Conservation (phyloP, 1,140 invertebrate species). For the Gonatopus flavifemur region DNA sequence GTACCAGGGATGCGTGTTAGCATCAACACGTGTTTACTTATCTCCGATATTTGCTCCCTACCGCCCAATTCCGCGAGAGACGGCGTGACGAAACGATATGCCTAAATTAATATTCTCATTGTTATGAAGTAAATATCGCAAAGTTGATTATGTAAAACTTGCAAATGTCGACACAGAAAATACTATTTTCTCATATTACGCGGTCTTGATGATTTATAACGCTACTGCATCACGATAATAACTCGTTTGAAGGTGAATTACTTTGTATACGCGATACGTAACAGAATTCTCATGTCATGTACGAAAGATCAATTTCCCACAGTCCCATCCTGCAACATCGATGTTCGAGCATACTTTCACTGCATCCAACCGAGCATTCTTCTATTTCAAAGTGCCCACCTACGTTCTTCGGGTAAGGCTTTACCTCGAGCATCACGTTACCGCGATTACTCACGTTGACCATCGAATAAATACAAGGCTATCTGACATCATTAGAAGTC, state of each 20-base stretch:
- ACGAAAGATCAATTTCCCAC: constrained; percentile 14
- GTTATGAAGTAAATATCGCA: neutral
- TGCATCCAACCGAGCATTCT: neutral
- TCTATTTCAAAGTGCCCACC: too few species aligned
- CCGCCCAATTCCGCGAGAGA: constrained; percentile 59
- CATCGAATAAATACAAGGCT: too few species aligned
- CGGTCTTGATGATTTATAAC: neutral
- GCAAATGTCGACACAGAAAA: too few species aligned
- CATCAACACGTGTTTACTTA: constrained; percentile 62
- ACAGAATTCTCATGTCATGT: too few species aligned
- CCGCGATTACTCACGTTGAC: too few species aligned
- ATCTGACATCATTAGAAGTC: too few species aligned
- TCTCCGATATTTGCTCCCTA: constrained; percentile 48
- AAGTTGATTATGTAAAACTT: neutral
- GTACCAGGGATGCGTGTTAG: constrained; percentile 67
- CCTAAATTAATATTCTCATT: too few species aligned
- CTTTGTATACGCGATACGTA: too few species aligned
- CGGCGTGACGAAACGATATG: constrained; percentile 56
- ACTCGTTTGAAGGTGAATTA: too few species aligned
- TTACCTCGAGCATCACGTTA: too few species aligned
- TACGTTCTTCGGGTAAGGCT: too few species aligned
- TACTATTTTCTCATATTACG: too few species aligned
- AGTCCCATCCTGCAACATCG: constrained; percentile 8
- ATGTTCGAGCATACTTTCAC: constrained; percentile 19
- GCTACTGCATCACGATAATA: neutral